A percentile compares a stretch with the other conserved stretches of the same genome.
Conservation (phyloP, 2,113 vertebrate genomes). For the Xiphophorus couchianus region DNA sequence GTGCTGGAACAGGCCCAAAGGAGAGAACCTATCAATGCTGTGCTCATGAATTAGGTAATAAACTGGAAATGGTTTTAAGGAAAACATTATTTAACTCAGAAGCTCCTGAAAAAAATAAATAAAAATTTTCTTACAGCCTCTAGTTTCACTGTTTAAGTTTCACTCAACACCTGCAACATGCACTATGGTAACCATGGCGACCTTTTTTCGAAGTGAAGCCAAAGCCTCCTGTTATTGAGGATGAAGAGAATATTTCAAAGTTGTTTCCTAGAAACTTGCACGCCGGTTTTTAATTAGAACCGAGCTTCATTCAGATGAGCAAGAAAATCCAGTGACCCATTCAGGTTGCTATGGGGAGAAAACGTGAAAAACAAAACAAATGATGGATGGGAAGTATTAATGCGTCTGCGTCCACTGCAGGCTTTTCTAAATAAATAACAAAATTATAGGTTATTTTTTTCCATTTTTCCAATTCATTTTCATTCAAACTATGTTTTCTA, state of each 20-base stretch:
- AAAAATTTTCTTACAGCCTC: not conserved
- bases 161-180: not conserved
- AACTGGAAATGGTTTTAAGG: not conserved
- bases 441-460: not conserved
- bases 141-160: not conserved
- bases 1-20: not conserved
- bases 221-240: not conserved
- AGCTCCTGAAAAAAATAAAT: too few relatives aligned
- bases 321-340: not conserved
- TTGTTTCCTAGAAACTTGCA: slow-evolving; percentile 6
- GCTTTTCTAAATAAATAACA: not conserved
- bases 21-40: not conserved
- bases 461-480: not conserved
- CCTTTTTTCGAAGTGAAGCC: not conserved
- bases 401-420: not conserved
- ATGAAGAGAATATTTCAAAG: slow-evolving; percentile 1
- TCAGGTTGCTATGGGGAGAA: not conserved
- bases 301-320: not conserved
- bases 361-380: not conserved
- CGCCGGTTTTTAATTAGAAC: not conserved
- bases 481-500: too few relatives aligned
- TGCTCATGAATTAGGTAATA: not conserved
- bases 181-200: not conserved
- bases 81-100: not conserved
- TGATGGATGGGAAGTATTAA: not conserved